Evolutionary conservation across 2,888 invertebrate genomes (phyloP).

Genomic region (Troides oblongomaculatus): DNA sequence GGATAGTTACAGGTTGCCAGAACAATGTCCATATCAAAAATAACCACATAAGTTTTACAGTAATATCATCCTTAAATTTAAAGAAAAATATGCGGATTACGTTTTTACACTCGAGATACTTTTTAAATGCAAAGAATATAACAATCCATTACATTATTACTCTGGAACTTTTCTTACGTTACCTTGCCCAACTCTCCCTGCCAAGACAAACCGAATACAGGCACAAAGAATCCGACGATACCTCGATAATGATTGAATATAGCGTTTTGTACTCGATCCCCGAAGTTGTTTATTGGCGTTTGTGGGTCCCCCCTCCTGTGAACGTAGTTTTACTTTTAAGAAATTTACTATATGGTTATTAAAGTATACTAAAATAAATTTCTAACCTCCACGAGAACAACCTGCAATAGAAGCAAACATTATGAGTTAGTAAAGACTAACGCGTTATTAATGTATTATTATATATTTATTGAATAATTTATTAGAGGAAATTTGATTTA

Average conservation of each 20-base stretch:
- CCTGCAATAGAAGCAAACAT: slow-evolving; percentile 27
- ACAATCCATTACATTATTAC: not conserved
- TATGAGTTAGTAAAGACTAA: not conserved
- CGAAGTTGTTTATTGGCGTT: slow-evolving; percentile 39
- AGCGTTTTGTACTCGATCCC: slow-evolving; percentile 41
- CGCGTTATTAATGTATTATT: not conserved
- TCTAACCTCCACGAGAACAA: slow-evolving; percentile 34
- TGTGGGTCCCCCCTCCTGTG: slow-evolving; percentile 31
- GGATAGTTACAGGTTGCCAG: slow-evolving; percentile 51
- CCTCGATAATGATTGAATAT: slow-evolving; percentile 44
- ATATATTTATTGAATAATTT: not conserved
- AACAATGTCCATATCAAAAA: slow-evolving; percentile 50
- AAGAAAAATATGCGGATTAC: not conserved
- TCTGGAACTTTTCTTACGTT: slow-evolving; percentile 13
- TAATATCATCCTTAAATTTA: slow-evolving; percentile 41
- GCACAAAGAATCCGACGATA: slow-evolving; percentile 46
- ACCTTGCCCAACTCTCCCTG: slow-evolving; percentile 41
- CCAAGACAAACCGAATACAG: slow-evolving; percentile 40
- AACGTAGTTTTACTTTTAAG: not conserved
- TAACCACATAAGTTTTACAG: slow-evolving; percentile 48
- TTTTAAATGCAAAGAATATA: not conserved
- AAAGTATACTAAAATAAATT: slow-evolving; percentile 1
- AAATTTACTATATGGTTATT: not conserved
- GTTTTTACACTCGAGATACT: not conserved
- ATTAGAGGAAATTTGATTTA: slow-evolving; percentile 14